Percentiles rank a stretch among this genome's conserved stretches.
Conservation (phyloP, 2,113 vertebrate genomes). For the Neolamprologus sp. region DNA sequence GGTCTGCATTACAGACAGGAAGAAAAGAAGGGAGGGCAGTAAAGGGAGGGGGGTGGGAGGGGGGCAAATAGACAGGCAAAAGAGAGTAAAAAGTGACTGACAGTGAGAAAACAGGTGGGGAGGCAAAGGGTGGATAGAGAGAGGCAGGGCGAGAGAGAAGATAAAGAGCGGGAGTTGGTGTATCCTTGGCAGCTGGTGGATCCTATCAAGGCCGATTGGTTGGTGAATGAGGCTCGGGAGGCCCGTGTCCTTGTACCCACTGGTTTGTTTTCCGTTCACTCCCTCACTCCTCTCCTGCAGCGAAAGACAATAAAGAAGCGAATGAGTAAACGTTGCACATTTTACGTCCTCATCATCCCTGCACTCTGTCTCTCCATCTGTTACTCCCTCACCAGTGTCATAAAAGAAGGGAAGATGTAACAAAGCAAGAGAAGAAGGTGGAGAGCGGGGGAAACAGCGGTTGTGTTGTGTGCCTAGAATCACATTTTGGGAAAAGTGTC, state of each 20-base stretch:
- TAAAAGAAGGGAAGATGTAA: slow-evolving; percentile 8
- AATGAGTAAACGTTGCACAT: slow-evolving; percentile 74
- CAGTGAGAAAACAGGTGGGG: slow-evolving; percentile 49
- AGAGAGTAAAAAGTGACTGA: slow-evolving; percentile 62
- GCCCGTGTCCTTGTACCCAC: slow-evolving; percentile 84
- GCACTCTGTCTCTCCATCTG: slow-evolving; percentile 64
- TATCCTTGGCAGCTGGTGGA: slow-evolving; percentile 83
- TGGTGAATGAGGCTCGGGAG: slow-evolving; percentile 82
- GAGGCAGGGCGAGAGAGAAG: slow-evolving; percentile 29
- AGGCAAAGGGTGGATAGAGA: slow-evolving; percentile 30
- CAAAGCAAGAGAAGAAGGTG: background rate
- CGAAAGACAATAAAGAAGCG: slow-evolving; percentile 72
- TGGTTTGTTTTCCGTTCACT: slow-evolving; percentile 76
- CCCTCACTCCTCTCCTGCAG: slow-evolving; percentile 68
- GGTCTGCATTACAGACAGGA: slow-evolving; percentile 66
- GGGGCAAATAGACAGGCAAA: slow-evolving; percentile 45
- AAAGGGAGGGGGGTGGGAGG: slow-evolving; percentile 7
- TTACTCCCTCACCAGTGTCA: slow-evolving; percentile 62
- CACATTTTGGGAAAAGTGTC: background rate
- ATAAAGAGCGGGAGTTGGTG: slow-evolving; percentile 57
- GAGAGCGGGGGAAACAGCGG: background rate
- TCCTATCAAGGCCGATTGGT: slow-evolving; percentile 77
- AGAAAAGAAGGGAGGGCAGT: slow-evolving; percentile 37
- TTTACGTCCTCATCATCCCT: slow-evolving; percentile 82
- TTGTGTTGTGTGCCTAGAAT: background rate